These are phyloP conservation scores for Pristionchus mayeri DNA, from an alignment of 2,888 invertebrate species.

Conservation along the genomic window DNA sequence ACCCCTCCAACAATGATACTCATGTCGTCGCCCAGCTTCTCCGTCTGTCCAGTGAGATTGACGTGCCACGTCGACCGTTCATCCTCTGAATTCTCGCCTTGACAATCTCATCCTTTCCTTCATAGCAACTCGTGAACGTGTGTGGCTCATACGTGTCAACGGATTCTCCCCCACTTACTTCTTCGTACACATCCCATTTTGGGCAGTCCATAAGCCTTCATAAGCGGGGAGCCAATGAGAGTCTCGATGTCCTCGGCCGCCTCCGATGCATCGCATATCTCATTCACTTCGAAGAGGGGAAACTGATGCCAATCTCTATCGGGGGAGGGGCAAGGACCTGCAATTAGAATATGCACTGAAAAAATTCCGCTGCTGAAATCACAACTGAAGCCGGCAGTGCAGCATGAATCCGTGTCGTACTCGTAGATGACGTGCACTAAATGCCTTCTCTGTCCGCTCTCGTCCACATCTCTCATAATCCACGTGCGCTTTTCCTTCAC, in stretches of 20 bases:
- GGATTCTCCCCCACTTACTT: neutral
- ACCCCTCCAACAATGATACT: neutral
- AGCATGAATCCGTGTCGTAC: neutral
- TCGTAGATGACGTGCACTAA: neutral
- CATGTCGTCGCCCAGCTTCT: neutral
- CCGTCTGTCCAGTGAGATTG: neutral
- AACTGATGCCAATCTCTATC: neutral
- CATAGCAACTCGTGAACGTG: too few species aligned
- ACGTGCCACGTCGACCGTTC: neutral
- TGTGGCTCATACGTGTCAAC: too few species aligned
- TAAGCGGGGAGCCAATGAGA: neutral
- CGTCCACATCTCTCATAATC: neutral
- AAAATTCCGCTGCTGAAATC: too few species aligned
- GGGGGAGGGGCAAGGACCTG: neutral
- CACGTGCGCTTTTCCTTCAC: neutral
- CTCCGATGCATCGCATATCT: neutral
- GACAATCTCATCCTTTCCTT: too few species aligned
- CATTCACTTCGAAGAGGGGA: slow-evolving; percentile 4
- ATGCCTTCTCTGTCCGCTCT: neutral
- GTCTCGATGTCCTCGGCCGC: neutral
- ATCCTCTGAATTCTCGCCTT: neutral
- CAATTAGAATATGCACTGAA: neutral
- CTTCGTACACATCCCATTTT: neutral
- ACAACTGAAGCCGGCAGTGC: neutral
- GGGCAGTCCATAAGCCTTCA: neutral